These are phyloP conservation scores for Donacobius atricapilla DNA, from an alignment of 2,113 vertebrate species.

Conservation along the genomic window DNA sequence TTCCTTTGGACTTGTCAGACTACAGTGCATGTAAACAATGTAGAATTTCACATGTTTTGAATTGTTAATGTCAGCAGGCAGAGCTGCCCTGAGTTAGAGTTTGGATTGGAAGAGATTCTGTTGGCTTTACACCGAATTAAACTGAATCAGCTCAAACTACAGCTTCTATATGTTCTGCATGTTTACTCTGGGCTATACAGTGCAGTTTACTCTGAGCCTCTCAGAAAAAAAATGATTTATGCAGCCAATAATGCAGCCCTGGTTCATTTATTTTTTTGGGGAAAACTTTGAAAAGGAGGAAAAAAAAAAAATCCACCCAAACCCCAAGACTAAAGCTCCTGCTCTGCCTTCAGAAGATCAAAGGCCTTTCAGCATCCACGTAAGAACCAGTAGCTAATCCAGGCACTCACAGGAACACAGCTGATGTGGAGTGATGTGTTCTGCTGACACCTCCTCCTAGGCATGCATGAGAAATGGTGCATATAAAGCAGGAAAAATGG, in stretches of 20 bases:
- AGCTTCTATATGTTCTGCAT: not conserved
- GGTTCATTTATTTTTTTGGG: not conserved
- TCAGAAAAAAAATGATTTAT: not conserved
- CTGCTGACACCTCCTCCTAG: conserved; percentile 31
- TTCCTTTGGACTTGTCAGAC: not conserved
- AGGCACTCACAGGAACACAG: not conserved
- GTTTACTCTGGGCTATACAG: not conserved
- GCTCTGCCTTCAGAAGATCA: conserved; percentile 18
- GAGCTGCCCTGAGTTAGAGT: not conserved
- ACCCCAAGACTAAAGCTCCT: not conserved
- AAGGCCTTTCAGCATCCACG: conserved; percentile 4
- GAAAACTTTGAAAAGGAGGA: not conserved
- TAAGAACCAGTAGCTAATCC: not conserved
- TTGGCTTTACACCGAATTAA: not conserved
- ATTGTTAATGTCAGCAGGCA: not conserved
- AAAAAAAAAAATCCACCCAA: not conserved
- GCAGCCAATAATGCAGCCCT: not conserved
- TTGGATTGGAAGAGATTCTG: not conserved
- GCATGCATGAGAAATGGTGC: conserved; percentile 34
- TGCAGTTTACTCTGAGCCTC: not conserved
- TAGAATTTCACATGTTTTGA: not conserved
- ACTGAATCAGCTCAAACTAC: not conserved
- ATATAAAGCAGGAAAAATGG: not conserved
- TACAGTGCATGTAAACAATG: fast-evolving
- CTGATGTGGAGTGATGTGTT: conserved; percentile 18